Base-by-base conservation (phyloP, 2,113 vertebrate genomes). In the Dicaeum eximium region DNA sequence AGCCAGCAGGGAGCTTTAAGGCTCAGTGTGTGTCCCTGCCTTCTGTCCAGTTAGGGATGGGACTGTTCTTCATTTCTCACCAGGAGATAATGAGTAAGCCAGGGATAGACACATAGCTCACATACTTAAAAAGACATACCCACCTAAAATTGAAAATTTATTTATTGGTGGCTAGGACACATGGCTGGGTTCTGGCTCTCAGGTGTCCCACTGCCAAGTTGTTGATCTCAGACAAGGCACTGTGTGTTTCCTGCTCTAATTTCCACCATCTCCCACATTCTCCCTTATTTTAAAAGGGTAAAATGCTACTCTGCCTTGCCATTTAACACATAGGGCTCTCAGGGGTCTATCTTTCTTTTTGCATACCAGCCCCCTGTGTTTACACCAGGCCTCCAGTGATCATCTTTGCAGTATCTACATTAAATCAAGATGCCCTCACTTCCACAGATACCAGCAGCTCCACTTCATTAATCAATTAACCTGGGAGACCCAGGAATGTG, bases 381-480 rank as follows among this genome's bases (percentile, higher is more conserved):
- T 91, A 94, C 47, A 31, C 48, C 45, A 73, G 81, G 27, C 65
- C 18, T 64, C 27, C 15, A 13, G 27, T 67, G 56, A 56, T 17
- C 10, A 64, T 83, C 71, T 33, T 2, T 78, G 14, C 11, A 4
- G 40, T 93, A 88, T 90, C 75, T 97, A 61, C 51, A 65, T 62
- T 90, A 93, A 93, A 93, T 74, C 82, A 94, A 90, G 67, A 80
- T 84, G 20, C 33, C n/a, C 30, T 30, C 24, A 78, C 35, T 93
- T 84, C 40, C 58, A 70, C 45, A 92, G 74, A 95, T 80, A 90
- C 28, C 58, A 72, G 62, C 62, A 95, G 79, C 92, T 86, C 74
- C 35, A 77, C 57, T 94, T 80, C 90, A 90, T 96, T 88, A 96
- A 95, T 80, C 87, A 97, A 78, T 94, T 93, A 92, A 92, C 82